Conservation (phyloP, 2,113 vertebrate species). For the Ceyx cyanopectus region DNA sequence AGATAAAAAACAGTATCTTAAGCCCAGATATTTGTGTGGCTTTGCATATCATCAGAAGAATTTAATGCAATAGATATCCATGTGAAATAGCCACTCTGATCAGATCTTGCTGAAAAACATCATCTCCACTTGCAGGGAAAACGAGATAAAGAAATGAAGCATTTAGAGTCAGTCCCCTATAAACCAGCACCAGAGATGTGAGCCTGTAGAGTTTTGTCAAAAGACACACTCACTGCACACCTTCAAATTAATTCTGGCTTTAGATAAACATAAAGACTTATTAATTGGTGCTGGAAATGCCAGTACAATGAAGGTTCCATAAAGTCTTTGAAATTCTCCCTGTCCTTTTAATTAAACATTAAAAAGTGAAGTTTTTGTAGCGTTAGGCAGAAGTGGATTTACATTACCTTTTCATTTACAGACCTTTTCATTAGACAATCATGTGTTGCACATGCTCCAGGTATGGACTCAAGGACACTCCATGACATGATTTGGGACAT, state of each 20-base stretch:
- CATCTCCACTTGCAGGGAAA: background rate
- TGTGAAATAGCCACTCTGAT: background rate
- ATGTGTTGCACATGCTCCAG: background rate
- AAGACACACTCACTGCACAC: background rate
- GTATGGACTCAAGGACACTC: background rate
- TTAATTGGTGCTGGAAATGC: background rate
- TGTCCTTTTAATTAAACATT: background rate
- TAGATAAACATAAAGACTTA: background rate
- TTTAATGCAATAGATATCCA: background rate
- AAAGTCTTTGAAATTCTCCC: background rate
- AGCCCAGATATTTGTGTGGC: background rate
- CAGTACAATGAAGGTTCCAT: accelerated
- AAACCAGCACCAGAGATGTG: background rate
- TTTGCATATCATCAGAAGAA: background rate
- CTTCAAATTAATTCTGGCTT: background rate
- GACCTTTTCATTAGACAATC: background rate
- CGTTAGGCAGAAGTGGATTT: background rate
- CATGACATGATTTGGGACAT: background rate
- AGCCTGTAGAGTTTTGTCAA: background rate
- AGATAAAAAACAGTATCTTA: background rate
- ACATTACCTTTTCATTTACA: background rate
- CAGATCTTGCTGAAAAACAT: background rate
- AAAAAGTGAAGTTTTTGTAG: background rate
- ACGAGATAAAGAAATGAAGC: background rate
- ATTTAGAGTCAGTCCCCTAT: background rate